Evolutionary conservation across 2,888 invertebrate genomes (phyloP), one percentile per base, ranked within the genome.

Genomic region (Cantharis lateralis): DNA sequence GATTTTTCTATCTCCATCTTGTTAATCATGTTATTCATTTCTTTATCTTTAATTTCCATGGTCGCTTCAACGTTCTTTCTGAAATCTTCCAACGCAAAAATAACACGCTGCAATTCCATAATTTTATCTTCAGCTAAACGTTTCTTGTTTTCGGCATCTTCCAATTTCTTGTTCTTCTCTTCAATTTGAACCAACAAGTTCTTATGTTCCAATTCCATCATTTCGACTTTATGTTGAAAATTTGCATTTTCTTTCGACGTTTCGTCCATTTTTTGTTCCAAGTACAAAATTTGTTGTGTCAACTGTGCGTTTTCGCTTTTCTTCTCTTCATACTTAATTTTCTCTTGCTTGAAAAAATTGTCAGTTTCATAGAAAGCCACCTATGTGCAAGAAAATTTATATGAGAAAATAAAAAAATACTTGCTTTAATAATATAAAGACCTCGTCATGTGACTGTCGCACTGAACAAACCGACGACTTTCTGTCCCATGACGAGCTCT

Each of bases 101-200:
- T 71, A 9, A 74, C 72, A 15, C 63, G 68, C 68, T 81, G 66
- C 13, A 81, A 70, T 69, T 82, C 74, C 13, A 71, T 72, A 10
- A 82, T 76, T 72, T 83, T 74, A 1, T 61, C 11, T 71, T 82
- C 80, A 4, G 81, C 74, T 28, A 85, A 80, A 76, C 83, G 78
- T 75, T 87, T 85, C 66, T 86, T 79, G 11, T 85, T 81, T 62
- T 87, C 84, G 15, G 88, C 84, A 62, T 87, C 84, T 66, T 81
- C 78, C 10, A 84, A 71, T 75, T 83, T 80, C 18, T 24, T 61
- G 32, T 28, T 75, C 4, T 13, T 71, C 28, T 75, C 75, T 48
- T 74, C 77, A 20, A 79, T 75, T 69, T 72, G 66, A 3, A 10
- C 7, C 13, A 48, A 11, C 7, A 75, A n/a, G n/a, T 71, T 7